Evolutionary conservation across 23 tunicate genomes (phyloP), one percentile per base, ranked within the genome.

Genomic region (Halocynthia aurantium): DNA sequence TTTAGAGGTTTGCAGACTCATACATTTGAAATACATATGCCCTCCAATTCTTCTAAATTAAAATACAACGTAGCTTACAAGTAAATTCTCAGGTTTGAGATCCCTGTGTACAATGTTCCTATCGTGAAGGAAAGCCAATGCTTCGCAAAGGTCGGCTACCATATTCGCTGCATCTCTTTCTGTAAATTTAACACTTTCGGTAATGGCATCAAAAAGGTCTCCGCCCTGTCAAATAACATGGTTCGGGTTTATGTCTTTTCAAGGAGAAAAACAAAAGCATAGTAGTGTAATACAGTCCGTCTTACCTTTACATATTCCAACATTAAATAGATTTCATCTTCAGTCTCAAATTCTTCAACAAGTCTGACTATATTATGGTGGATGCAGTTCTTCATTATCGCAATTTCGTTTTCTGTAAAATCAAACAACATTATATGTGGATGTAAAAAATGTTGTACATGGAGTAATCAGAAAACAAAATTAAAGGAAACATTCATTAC

Each of bases 141-240:
- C 95, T 70, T 89, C 95, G 67, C 91, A 81, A 13, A 94, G 84
- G 66, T 94, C 99, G 67, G 95, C 91, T 31, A 94, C 95, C 95
- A 94, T 88, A 69, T 88, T 94, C 9, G 95, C 91, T 51, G 99
- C 99, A 53, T 85, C 95, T 13, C 95, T 80, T 57, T 94, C 99
- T 7, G 94, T 88, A 68, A 87, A 94, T 62, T 88, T 88, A 8
- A 94, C 99, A 67, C 95, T 88, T 81, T 94, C 99, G 51, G 99
- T 94, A 72, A 94, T 94, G 50, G 99, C 99, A 73, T 94, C 99
- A 73, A 94, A 94, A 63, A 94, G 84, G 72, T 94, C 99, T 19
- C 99, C 99, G 61, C 99, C 99, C 95, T 88, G 84, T 19, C 11
- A 78, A 4, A 60, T 60, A 17, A 60, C 17, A 60, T 60, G 17